A percentile compares a stretch with the other conserved stretches of the same genome.
Evolutionary conservation across 2,113 vertebrate species (phyloP).

Genomic region (Circaetus gallicus): DNA sequence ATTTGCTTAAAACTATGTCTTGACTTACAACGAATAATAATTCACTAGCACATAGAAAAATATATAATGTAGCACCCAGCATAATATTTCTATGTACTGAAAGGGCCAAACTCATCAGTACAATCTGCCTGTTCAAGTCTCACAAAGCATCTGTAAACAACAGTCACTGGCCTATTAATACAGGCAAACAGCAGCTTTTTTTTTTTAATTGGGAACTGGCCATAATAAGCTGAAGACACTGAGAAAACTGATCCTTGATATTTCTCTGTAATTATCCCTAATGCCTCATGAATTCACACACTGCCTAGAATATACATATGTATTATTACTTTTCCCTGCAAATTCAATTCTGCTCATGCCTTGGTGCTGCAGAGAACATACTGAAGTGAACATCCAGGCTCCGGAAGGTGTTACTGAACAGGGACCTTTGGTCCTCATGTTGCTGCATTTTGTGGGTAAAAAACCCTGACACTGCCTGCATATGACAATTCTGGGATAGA

Average conservation of each 20-base stretch:
- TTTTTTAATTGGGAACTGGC: background rate
- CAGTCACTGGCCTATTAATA: background rate
- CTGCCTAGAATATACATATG: background rate
- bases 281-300: background rate
- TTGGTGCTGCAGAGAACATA: background rate
- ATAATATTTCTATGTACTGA: background rate
- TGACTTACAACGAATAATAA: background rate
- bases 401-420: background rate
- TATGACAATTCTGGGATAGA: too few species aligned
- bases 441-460: background rate
- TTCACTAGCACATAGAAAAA: background rate
- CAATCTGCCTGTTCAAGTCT: background rate
- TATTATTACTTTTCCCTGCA: background rate
- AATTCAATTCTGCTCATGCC: background rate
- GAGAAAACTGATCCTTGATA: background rate
- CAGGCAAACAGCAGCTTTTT: background rate
- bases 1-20: background rate
- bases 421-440: background rate
- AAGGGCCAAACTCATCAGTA: background rate
- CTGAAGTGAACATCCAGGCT: background rate
- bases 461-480: background rate
- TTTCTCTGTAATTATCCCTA: background rate
- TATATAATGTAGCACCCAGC: background rate
- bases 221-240: background rate
- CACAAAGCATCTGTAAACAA: background rate